Conservation (phyloP, 2,888 invertebrate genomes). For the Rhagophthalmus giganteus region DNA sequence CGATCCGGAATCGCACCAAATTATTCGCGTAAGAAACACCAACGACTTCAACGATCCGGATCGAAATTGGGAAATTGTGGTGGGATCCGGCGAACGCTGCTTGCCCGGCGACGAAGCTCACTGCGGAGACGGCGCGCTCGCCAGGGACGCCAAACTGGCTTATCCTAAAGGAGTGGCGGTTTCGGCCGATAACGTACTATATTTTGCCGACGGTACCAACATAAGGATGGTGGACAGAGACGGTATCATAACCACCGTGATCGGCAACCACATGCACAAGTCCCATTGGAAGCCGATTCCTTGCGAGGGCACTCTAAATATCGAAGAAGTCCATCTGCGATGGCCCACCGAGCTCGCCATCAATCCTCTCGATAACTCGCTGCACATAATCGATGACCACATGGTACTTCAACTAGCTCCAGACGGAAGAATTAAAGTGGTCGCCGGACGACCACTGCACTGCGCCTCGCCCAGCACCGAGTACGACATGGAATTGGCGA, state of each 20-base stretch:
- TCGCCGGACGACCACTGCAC: conserved; percentile 91
- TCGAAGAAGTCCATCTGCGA: conserved; percentile 90
- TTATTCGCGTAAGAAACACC: conserved; percentile 81
- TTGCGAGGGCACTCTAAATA: conserved; percentile 85
- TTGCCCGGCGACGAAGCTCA: conserved; percentile 91
- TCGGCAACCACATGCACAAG: conserved; percentile 91
- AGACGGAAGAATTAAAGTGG: conserved; percentile 87
- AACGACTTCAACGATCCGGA: conserved; percentile 84
- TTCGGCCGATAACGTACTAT: conserved; percentile 86
- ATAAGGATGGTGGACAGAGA: conserved; percentile 89
- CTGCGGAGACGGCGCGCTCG: conserved; percentile 94
- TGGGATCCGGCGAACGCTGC: conserved; percentile 93
- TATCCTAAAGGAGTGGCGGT: conserved; percentile 97
- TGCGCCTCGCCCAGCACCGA: conserved; percentile 83
- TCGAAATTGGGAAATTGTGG: conserved; percentile 92
- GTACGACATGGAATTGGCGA: conserved; percentile 84
- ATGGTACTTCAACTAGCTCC: conserved; percentile 91
- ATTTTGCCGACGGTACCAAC: conserved; percentile 95
- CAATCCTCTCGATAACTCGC: conserved; percentile 90
- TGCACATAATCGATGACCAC: conserved; percentile 96
- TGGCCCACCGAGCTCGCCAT: conserved; percentile 97
- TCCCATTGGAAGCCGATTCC: conserved; percentile 93
- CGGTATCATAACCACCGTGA: conserved; percentile 88
- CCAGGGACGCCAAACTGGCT: conserved; percentile 89
- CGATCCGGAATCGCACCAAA: conserved; percentile 94